Evolutionary conservation across 2,113 vertebrate species (phyloP).

Genomic region (Antechinus stuartii): DNA sequence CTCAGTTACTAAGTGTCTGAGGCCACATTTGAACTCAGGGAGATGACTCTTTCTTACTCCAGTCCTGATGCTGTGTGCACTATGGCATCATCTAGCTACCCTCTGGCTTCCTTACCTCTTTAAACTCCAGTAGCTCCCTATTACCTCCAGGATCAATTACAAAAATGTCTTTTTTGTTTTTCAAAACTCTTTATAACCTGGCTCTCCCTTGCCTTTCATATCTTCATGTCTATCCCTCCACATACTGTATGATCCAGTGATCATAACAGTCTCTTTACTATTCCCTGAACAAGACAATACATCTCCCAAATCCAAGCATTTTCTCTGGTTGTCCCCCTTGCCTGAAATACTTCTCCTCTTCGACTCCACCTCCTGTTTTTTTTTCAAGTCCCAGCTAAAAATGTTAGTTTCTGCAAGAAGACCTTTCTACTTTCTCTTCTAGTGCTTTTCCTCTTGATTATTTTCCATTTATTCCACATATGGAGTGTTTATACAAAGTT

Average conservation of each 20-base stretch:
- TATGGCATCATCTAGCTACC: no score
- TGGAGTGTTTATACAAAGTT: background rate
- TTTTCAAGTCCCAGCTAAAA: background rate
- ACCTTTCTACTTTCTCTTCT: background rate
- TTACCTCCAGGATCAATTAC: background rate
- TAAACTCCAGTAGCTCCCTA: background rate
- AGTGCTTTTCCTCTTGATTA: background rate
- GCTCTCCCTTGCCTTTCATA: background rate
- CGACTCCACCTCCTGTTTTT: background rate
- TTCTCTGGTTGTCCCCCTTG: background rate
- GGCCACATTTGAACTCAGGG: no score
- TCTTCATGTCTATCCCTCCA: background rate
- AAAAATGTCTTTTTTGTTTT: background rate
- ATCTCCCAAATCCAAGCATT: background rate
- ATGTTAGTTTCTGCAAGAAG: background rate
- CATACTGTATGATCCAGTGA: background rate
- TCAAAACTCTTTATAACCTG: background rate
- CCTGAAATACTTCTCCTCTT: background rate
- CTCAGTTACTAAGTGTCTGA: no score
- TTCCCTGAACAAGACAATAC: background rate
- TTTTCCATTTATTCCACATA: background rate
- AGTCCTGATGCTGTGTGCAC: no score
- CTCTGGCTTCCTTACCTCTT: background rate
- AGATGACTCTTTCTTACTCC: no score
- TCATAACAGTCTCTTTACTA: background rate